phyloP scores from a whole-genome alignment of 37 sponge, comb jelly and placozoan genomes.

The Geodia barretti region DNA sequence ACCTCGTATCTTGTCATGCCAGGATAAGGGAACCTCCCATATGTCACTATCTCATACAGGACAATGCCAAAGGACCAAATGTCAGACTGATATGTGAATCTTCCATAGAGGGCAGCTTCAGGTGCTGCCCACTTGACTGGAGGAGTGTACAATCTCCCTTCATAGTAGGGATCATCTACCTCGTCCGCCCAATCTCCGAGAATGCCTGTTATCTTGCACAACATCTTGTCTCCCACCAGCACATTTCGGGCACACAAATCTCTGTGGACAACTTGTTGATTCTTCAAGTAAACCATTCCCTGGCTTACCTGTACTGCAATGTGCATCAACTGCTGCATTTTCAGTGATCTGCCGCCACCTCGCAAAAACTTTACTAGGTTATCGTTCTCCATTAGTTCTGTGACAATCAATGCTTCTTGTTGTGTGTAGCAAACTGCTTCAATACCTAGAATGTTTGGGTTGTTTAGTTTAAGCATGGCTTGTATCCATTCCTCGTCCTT shows the following conservation, averaged over 20 bases:
- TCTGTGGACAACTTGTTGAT: background rate
- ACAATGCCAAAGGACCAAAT: slow-evolving; percentile 88
- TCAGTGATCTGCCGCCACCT: background rate
- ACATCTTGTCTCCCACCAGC: background rate
- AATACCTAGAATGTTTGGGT: slow-evolving; percentile 44
- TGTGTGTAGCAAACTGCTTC: slow-evolving; percentile 55
- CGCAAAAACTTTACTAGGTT: slow-evolving; percentile 44
- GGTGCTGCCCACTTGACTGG: slow-evolving; percentile 74
- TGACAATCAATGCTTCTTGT: slow-evolving; percentile 46
- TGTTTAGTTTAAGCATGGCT: slow-evolving; percentile 54
- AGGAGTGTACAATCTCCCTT: background rate
- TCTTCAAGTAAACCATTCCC: slow-evolving; percentile 30
- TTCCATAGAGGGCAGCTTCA: slow-evolving; percentile 46
- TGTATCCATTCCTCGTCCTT: background rate
- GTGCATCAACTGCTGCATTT: slow-evolving; percentile 12
- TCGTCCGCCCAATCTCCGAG: background rate
- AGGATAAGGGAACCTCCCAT: slow-evolving; percentile 75
- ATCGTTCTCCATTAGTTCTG: slow-evolving; percentile 58
- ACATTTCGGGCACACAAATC: slow-evolving; percentile 30
- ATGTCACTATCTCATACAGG: slow-evolving; percentile 72
- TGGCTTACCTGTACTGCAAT: slow-evolving; percentile 26
- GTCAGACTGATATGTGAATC: slow-evolving; percentile 78
- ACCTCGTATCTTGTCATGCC: slow-evolving; percentile 17
- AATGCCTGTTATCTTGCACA: slow-evolving; percentile 53
- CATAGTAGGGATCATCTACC: too few species aligned